A percentile compares a stretch with the other conserved stretches of the same genome.
These are phyloP conservation scores for Hyalella azteca DNA, from an alignment of 2,888 invertebrate genomes.

Conservation along the genomic window DNA sequence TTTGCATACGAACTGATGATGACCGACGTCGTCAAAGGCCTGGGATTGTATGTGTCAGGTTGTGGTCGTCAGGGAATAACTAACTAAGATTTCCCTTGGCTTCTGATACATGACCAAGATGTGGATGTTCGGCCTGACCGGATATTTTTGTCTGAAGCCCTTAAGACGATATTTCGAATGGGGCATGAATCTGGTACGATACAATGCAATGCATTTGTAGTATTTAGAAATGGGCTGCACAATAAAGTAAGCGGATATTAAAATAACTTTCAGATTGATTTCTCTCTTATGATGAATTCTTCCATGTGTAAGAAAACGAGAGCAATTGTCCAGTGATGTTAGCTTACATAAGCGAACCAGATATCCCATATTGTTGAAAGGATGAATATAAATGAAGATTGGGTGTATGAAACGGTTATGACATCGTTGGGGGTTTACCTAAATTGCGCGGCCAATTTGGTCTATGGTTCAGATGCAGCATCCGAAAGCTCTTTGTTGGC, in stretches of 20 bases:
- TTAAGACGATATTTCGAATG: too few species aligned
- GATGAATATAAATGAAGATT: constrained; percentile 36
- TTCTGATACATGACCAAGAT: background rate
- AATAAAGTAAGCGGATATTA: too few species aligned
- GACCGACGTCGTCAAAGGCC: constrained; percentile 16
- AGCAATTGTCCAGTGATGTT: too few species aligned
- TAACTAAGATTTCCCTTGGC: background rate
- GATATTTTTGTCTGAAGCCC: too few species aligned
- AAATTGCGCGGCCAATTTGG: constrained; percentile 33
- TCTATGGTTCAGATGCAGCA: constrained; percentile 33
- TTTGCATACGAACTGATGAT: constrained; percentile 29
- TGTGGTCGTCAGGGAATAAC: background rate
- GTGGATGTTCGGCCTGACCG: too few species aligned
- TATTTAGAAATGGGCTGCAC: too few species aligned
- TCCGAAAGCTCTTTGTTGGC: constrained; percentile 34
- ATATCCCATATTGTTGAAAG: constrained; percentile 20
- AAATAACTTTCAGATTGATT: too few species aligned
- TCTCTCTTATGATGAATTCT: too few species aligned
- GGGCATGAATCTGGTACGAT: too few species aligned
- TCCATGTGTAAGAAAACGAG: too few species aligned
- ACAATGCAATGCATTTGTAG: too few species aligned
- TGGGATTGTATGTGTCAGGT: constrained; percentile 6
- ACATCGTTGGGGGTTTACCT: constrained; percentile 32
- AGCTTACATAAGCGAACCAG: constrained; percentile 24
- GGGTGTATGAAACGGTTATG: constrained; percentile 31